Evolutionary conservation across 1,140 invertebrate genomes (phyloP), one percentile per base, ranked within the genome.

Genomic region (Anastrepha obliqua): DNA sequence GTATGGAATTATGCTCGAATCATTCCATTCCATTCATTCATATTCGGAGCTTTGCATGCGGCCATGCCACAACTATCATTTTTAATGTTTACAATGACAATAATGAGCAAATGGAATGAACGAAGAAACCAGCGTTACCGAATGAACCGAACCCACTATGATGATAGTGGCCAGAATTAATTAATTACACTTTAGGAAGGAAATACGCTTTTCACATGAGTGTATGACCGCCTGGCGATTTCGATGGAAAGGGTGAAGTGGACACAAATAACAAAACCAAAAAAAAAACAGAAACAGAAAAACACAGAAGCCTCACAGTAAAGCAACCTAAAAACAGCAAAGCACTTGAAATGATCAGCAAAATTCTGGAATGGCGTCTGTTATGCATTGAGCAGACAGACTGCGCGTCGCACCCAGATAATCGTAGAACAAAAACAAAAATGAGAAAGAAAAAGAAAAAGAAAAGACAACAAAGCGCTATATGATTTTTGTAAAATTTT

Each of bases 121-220:
- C 8, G 47, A 51, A 55, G 51, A 13, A 62, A 9, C 51, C 85
- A 60, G 29, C 42, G 67, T 13, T 1, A 74, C 8, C 67, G 6
- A 51, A 58, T 81, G 74, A n/a, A 58, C 47, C 74, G 29, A 29
- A 29, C 29, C 29, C 29, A 81, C 6, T 55, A 81, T 13, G 74
- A 81, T 81, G 20, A 81, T 58, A 55, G 47, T 81, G 74, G 2
- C 44, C 74, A 81, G n/a, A 60, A 92, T 92, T 92, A 92, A 92
- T 92, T 92, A 92, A 92, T 92, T 92, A 92, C 90, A 92, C 91
- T 92, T 90, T 86, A 90, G 89, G 88, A 87, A 89, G 91, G 91
- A 92, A 92, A 91, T 91, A 92, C 87, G 89, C 90, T 91, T 90
- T 91, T 91, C 89, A 90, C 89, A 87, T 87, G 58, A 62, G 59